Conservation (phyloP, 2,113 vertebrate genomes). For the Illadopsis cleaveri region DNA sequence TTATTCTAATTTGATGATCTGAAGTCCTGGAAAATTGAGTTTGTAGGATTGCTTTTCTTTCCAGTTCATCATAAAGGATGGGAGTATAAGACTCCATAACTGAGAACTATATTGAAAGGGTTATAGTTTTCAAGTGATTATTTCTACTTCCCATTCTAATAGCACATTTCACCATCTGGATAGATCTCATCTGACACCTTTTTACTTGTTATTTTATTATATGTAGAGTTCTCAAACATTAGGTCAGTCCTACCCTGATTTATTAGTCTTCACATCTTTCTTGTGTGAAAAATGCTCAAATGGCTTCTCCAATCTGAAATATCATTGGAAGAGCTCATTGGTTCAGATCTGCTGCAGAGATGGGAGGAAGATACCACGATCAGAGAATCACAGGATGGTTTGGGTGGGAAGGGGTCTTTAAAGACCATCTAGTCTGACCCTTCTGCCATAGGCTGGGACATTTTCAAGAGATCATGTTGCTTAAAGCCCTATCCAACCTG, state of each 20-base stretch:
- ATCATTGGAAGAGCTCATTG: neutral
- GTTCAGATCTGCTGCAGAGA: neutral
- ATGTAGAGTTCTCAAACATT: neutral
- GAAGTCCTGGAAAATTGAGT: neutral
- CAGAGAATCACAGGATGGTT: neutral
- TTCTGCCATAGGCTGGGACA: too few relatives aligned
- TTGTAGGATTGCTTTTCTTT: neutral
- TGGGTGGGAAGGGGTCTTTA: neutral
- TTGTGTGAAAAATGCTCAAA: neutral
- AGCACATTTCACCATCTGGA: neutral
- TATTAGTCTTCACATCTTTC: neutral
- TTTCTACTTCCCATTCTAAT: neutral
- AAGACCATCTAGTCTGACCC: neutral
- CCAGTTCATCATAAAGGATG: neutral
- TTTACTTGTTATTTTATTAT: neutral
- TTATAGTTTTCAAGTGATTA: neutral
- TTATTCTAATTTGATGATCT: neutral
- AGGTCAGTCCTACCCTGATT: neutral
- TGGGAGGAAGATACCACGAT: neutral
- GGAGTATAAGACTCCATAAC: neutral
- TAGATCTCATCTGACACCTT: neutral
- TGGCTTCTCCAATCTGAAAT: neutral
- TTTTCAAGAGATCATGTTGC: neutral
- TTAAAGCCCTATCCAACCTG: neutral
- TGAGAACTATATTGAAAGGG: neutral